Percentiles rank a stretch among this genome's conserved stretches.
These are phyloP conservation scores for Drosophila repleta DNA, from an alignment of 1,140 invertebrate species.

Conservation along the genomic window DNA sequence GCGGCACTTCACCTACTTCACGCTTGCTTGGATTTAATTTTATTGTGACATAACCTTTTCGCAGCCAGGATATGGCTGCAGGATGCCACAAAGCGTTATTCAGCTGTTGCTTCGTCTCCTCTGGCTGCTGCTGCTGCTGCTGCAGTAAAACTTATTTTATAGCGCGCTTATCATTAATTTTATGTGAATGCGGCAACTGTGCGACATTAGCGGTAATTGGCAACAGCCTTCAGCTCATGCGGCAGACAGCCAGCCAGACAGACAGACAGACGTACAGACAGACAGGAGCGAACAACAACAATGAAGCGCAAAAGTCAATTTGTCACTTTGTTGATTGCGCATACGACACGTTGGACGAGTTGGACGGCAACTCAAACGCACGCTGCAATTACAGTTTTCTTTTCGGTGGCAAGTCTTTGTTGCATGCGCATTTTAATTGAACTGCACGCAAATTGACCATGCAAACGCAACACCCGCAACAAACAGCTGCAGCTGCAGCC, in stretches of 20 bases:
- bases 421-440: constrained; percentile 56
- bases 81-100: constrained; percentile 14
- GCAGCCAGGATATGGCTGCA: constrained; percentile 33
- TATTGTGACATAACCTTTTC: constrained; percentile 80
- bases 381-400: constrained; percentile 17
- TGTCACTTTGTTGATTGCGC: constrained; percentile 62
- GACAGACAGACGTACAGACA: constrained; percentile 14
- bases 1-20: constrained; percentile 70
- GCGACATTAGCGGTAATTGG: constrained; percentile 82
- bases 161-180: constrained; percentile 81
- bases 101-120: constrained; percentile 49
- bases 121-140: constrained; percentile 40
- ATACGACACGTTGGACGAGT: constrained; percentile 30
- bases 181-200: constrained; percentile 78
- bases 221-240: constrained; percentile 53
- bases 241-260: constrained; percentile 45
- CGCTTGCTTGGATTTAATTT: constrained; percentile 81
- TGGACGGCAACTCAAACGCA: constrained; percentile 10
- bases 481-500: constrained; percentile 26
- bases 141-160: constrained; percentile 81
- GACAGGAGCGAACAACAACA: background rate
- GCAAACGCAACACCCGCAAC: constrained; percentile 18
- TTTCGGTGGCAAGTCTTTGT: background rate
- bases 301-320: constrained; percentile 45
- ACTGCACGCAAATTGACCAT: constrained; percentile 61